These are phyloP conservation scores for Holothuria scabra DNA, from an alignment of 53 echinoderm and acorn worm species.

Conservation along the genomic window DNA sequence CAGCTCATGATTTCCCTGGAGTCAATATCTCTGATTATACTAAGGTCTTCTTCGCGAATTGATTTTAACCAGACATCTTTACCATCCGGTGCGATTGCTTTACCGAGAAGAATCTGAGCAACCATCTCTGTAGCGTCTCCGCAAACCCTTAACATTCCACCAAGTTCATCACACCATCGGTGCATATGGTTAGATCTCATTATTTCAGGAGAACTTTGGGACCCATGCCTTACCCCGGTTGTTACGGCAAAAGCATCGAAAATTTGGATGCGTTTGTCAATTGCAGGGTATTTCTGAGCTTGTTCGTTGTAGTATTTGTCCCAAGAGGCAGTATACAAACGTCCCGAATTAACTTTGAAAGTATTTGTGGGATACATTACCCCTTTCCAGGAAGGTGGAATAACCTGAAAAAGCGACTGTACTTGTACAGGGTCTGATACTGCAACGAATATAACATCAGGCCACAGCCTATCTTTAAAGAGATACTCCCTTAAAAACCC, in stretches of 20 bases:
- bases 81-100: too few relatives aligned
- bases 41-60: too few relatives aligned
- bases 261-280: background rate
- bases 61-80: too few relatives aligned
- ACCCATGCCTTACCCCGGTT: background rate
- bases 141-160: too few relatives aligned
- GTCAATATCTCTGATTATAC: too few relatives aligned
- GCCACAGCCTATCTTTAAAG: background rate
- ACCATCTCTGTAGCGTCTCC: too few relatives aligned
- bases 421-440: background rate
- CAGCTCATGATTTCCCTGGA: background rate
- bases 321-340: background rate
- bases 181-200: too few relatives aligned
- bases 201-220: too few relatives aligned
- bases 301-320: background rate
- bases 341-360: background rate
- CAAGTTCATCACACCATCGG: too few relatives aligned
- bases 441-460: background rate
- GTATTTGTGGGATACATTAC: background rate
- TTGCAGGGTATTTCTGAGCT: background rate
- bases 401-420: background rate
- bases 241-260: background rate
- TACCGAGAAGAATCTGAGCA: too few relatives aligned
- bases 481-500: background rate
- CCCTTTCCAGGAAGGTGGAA: conserved; percentile 1